A percentile compares a stretch with the other conserved stretches of the same genome.
These are phyloP conservation scores for Bursaphelenchus okinawaensis DNA, from an alignment of 2,888 invertebrate genomes.

Conservation along the genomic window DNA sequence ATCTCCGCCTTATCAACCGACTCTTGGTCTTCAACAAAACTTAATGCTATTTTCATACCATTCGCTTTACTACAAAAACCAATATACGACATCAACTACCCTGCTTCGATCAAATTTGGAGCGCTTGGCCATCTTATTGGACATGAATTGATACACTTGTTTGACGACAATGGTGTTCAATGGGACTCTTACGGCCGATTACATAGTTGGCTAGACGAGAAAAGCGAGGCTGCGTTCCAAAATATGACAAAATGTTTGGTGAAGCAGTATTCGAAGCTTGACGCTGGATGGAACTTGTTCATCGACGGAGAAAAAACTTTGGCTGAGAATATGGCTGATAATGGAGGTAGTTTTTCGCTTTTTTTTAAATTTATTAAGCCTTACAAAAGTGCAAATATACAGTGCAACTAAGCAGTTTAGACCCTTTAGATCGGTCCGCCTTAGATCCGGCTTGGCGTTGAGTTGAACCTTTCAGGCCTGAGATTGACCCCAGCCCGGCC, in stretches of 20 bases:
- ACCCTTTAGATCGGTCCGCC: no score
- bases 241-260: conserved; percentile 37
- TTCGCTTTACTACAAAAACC: conserved; percentile 46
- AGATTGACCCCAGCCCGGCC: no score
- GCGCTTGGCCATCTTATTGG: conserved; percentile 72
- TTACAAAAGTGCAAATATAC: no score
- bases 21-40: background rate
- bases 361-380: no score
- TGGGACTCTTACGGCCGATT: conserved; percentile 33
- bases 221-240: conserved; percentile 23
- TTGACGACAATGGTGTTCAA: conserved; percentile 37
- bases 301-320: conserved; percentile 58
- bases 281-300: background rate
- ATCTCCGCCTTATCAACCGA: background rate
- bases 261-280: conserved; percentile 21
- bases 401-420: no score
- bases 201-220: conserved; percentile 29
- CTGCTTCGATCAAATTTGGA: conserved; percentile 66
- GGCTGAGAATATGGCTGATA: conserved; percentile 61
- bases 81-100: conserved; percentile 46
- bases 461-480: no score
- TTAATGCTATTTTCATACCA: conserved; percentile 51
- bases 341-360: conserved; percentile 54
- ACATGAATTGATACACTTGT: background rate
- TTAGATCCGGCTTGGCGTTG: no score